Base-by-base conservation (phyloP, 2,113 vertebrate species). In the Varanus komodoensis region DNA sequence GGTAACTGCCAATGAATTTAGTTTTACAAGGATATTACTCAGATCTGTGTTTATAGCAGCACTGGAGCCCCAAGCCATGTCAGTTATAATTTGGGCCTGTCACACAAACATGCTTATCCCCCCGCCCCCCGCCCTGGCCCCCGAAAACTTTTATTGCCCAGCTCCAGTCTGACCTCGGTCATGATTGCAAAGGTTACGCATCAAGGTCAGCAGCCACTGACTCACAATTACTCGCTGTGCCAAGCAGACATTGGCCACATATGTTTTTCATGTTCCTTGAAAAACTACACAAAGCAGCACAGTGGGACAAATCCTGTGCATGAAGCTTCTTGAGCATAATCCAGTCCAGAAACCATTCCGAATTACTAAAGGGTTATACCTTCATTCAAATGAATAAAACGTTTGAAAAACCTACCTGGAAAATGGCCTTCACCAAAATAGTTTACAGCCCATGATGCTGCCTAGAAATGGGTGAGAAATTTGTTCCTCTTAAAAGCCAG, bases 51-150 rank as follows among this genome's bases (percentile, higher is more conserved):
- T 54, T 88, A 9, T 64, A 73, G 79, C 68, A 71, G 15, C 32
- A 21, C 79, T 93, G 52, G 87, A n/a, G 77, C 1, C 4, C 77
- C 27, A 57, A 83, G 80, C 25, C 25, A 77, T 8, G 27, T 64
- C 34, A 67, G 50, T 7, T 54, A 44, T 79, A 89, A 89, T 85
- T 68, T 12, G 8, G 57, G 44, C 73, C 79, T 73, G 68, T 44
- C 87, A 89, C 44, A 68, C 73, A 89, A 85, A n/a, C 61, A 89
- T 79, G 61, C 82, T 78, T 89, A 85, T 84, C 3, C 38, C 38
- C 38, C 38, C 1, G 38, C 38, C 38, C 38, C 38, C 38, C 3
- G 38, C 38, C 38, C 38, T 44, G 38, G 38, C 38, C 38, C 38
- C 38, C 38, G 38, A 79, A 90, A 81, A 54, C 64, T 71, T 64